These are phyloP conservation scores for Arrhamphus sclerolepis DNA, from an alignment of 2,797 vertebrate species.

Conservation along the genomic window DNA sequence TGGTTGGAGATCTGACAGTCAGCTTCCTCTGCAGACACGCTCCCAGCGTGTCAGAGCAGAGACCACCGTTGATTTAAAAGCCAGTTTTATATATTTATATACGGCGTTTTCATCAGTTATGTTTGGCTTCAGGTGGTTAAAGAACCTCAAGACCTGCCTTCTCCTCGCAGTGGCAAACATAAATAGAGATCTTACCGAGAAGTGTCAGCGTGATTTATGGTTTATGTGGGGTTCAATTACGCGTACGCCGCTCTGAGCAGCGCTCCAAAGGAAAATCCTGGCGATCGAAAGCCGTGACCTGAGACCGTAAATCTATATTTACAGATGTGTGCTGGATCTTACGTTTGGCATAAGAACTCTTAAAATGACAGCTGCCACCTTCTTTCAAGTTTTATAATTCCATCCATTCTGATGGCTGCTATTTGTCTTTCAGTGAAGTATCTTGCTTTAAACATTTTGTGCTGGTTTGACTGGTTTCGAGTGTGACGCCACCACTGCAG, in stretches of 20 bases:
- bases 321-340: too few relatives aligned
- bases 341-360: too few relatives aligned
- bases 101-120: too few relatives aligned
- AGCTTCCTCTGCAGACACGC: too few relatives aligned
- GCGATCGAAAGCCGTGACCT: slow-evolving; percentile 25
- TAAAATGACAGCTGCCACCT: slow-evolving; percentile 1
- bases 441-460: background rate
- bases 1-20: too few relatives aligned
- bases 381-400: background rate
- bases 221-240: slow-evolving; percentile 35
- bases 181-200: slow-evolving; percentile 61
- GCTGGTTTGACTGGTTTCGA: background rate
- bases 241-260: slow-evolving; percentile 25
- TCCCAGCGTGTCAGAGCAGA: too few relatives aligned
- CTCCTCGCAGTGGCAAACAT: slow-evolving; percentile 43
- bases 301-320: slow-evolving; percentile 4
- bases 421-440: background rate
- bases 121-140: too few relatives aligned
- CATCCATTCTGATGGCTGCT: background rate
- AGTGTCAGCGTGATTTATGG: slow-evolving; percentile 59
- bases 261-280: slow-evolving; percentile 8
- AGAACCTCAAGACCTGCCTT: slow-evolving; percentile 8
- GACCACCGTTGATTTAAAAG: too few relatives aligned
- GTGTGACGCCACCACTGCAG: background rate
- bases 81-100: too few relatives aligned